Evolutionary conservation across 2,888 invertebrate species (phyloP).

Genomic region (Lithophane semibrunnea): DNA sequence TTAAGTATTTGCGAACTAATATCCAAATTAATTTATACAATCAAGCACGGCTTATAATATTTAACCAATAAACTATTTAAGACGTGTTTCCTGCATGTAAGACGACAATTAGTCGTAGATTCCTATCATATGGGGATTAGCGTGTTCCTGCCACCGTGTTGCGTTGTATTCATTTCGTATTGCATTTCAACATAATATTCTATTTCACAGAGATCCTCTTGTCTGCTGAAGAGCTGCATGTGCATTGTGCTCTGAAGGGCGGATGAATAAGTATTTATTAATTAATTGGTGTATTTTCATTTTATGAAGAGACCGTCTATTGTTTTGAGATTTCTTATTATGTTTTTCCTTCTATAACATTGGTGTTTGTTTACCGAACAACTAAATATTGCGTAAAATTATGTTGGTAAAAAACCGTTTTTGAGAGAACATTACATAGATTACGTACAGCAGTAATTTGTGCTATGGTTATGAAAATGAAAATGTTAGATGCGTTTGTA

Average conservation of each 20-base stretch:
- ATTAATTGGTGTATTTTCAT: constrained; percentile 14
- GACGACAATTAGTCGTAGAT: constrained; percentile 11
- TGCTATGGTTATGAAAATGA: background rate
- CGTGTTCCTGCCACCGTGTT: constrained; percentile 48
- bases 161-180: no score
- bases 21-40: no score
- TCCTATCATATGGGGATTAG: constrained; percentile 55
- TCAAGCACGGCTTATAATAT: background rate
- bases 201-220: constrained; percentile 38
- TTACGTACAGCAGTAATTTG: background rate
- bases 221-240: constrained; percentile 22
- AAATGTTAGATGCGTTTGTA: background rate
- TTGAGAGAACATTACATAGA: background rate
- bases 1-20: no score
- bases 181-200: constrained; percentile 44
- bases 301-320: background rate
- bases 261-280: background rate
- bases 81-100: constrained; percentile 1
- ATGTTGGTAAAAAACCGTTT: background rate
- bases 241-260: constrained; percentile 19
- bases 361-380: no score
- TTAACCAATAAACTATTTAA: background rate
- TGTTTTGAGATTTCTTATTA: background rate
- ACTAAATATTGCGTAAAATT: background rate
- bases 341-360: background rate